Evolutionary conservation across 2,888 invertebrate genomes (phyloP), one percentile per base, ranked within the genome.

Genomic region (Danaus chrysippus): DNA sequence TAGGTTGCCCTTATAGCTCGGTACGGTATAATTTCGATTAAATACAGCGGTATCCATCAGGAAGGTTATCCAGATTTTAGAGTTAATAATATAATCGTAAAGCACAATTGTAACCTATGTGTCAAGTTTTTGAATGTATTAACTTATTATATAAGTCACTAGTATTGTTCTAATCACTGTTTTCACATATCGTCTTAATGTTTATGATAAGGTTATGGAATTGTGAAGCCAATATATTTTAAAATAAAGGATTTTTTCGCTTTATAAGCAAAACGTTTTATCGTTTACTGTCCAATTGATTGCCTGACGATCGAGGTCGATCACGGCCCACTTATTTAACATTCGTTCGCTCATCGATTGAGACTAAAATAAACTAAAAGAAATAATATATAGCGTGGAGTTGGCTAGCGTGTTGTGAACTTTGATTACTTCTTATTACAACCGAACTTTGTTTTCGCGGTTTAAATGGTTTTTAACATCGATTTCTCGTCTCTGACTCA

Each of bases 221-320:
- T 90, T 91, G 90, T 91, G 89, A 91, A 88, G 86, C 86, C 86
- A 85, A 87, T 90, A 88, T 90, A 89, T 90, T 90, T 91, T 88
- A 89, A 91, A 91, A 89, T 90, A 91, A 91, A 90, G 87, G 83
- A 88, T 86, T 86, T 87, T 87, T 87, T 88, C 86, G 87, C 89
- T 89, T 87, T 88, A 86, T 89, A 89, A 88, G 86, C 90, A 87
- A 84, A 84, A 86, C 77, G 80, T 87, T 85, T 82, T 86, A 87
- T 87, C 84, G 89, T 87, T 88, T 87, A 87, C 85, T 88, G 76
- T 84, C 84, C 84, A 82, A 84, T 80, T 82, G 77, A 84, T 84
- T 82, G 82, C 75, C 81, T 77, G 79, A 76, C 75, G 79, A 83
- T 78, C 73, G 78, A 84, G 83, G 83, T 79, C 83, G 81, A 83